Evolutionary conservation across 30 jellyfish, hydroid and myxozoan genomes (phyloP).

Genomic region (Mastigias papua): DNA sequence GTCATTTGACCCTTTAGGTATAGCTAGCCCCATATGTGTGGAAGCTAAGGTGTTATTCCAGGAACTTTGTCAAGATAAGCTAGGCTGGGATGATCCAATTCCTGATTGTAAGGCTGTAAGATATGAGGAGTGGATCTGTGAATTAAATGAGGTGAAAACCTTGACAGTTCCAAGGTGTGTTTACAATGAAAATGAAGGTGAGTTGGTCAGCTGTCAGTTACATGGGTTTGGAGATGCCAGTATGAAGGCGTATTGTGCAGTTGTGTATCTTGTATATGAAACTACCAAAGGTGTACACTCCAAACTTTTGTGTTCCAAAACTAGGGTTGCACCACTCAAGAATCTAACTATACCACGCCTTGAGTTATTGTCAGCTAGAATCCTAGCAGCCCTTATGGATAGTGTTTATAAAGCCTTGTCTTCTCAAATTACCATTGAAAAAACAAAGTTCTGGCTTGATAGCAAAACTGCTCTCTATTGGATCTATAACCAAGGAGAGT

Average conservation of each 20-base stretch:
- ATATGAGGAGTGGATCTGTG: constrained; percentile 36
- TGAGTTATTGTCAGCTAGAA: constrained; percentile 28
- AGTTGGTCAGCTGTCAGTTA: constrained; percentile 30
- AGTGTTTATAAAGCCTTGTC: background rate
- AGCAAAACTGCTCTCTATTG: too few species aligned
- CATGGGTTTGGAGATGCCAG: constrained; percentile 79
- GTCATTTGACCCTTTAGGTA: background rate
- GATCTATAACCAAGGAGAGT: too few species aligned
- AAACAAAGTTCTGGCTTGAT: too few species aligned
- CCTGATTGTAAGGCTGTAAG: background rate
- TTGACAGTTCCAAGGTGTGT: constrained; percentile 36
- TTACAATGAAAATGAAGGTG: constrained; percentile 33
- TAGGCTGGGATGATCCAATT: constrained; percentile 71
- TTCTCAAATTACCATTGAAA: background rate
- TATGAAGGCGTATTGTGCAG: constrained; percentile 58
- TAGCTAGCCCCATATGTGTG: background rate
- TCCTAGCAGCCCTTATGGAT: constrained; percentile 4
- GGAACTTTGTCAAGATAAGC: constrained; percentile 10
- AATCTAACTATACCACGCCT: constrained; percentile 6
- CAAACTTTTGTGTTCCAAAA: constrained; percentile 29
- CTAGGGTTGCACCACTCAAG: constrained; percentile 53
- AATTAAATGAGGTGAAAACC: background rate
- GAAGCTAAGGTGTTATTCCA: constrained; percentile 28
- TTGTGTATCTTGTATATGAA: constrained; percentile 26
- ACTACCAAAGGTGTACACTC: constrained; percentile 15